These are phyloP conservation scores for Caenorhabditis latens DNA, from an alignment of 1,140 invertebrate genomes.

Conservation along the genomic window DNA sequence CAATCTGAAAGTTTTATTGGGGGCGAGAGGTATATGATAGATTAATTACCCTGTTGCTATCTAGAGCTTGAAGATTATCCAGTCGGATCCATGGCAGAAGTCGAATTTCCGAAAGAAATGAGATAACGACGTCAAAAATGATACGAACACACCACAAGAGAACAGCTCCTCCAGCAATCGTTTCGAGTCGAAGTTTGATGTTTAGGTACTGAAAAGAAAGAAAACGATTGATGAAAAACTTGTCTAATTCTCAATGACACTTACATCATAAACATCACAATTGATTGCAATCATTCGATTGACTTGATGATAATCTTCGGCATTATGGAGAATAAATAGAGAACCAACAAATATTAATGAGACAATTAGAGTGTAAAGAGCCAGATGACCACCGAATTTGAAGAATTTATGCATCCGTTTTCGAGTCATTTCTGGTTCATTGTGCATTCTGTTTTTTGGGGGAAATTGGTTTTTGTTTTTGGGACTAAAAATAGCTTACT, in stretches of 20 bases:
- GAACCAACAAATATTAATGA: constrained; percentile 33
- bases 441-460: constrained; percentile 63
- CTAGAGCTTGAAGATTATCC: constrained; percentile 44
- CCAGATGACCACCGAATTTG: constrained; percentile 46
- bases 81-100: constrained; percentile 39
- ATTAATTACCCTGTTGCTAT: constrained; percentile 38
- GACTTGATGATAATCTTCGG: constrained; percentile 41
- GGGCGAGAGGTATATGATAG: not conserved
- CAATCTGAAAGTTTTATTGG: constrained; percentile 6
- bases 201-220: constrained; percentile 50
- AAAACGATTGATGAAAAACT: not conserved
- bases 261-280: constrained; percentile 49
- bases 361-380: constrained; percentile 42
- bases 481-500: constrained; percentile 27
- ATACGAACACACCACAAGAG: constrained; percentile 63
- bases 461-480: not conserved
- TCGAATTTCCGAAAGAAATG: constrained; percentile 45
- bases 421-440: constrained; percentile 56
- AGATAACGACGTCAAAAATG: constrained; percentile 64
- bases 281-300: constrained; percentile 51
- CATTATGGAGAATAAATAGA: constrained; percentile 19
- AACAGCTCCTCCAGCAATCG: constrained; percentile 60
- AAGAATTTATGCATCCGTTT: constrained; percentile 54
- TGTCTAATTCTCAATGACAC: constrained; percentile 37
- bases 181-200: constrained; percentile 53